Evolutionary conservation across 1,140 invertebrate genomes (phyloP).

Genomic region (Drosophila saltans): DNA sequence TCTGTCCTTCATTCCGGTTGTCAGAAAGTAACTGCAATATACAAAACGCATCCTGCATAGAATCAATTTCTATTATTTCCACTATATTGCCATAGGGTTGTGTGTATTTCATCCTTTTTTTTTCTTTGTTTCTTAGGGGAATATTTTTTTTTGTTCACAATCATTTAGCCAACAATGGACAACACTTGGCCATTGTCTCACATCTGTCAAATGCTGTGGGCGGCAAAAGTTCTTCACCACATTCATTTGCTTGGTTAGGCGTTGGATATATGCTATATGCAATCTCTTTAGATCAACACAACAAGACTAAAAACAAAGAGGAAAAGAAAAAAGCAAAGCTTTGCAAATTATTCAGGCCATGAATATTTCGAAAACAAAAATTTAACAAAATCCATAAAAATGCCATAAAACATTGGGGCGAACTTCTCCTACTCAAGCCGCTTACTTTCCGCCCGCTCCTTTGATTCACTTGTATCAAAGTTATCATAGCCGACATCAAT

Average conservation of each 20-base stretch:
- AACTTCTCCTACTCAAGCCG: not conserved
- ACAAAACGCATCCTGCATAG: conserved; percentile 12
- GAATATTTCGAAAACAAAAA: conserved; percentile 19
- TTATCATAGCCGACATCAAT: conserved; percentile 43
- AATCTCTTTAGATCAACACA: not conserved
- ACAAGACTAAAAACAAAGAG: not conserved
- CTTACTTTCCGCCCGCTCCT: too few relatives aligned
- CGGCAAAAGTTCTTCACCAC: not conserved
- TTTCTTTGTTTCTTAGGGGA: not conserved
- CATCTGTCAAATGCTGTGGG: too few relatives aligned
- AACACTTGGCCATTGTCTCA: not conserved
- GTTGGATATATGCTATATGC: not conserved
- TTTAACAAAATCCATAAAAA: conserved; percentile 20
- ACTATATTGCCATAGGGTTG: not conserved
- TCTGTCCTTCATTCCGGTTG: not conserved
- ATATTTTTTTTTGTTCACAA: not conserved
- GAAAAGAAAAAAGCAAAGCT: not conserved
- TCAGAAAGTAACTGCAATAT: conserved; percentile 17
- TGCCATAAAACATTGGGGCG: conserved; percentile 1
- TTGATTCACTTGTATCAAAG: conserved; percentile 36
- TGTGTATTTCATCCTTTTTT: not conserved
- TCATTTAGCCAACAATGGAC: conserved; percentile 1
- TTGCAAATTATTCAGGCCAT: conserved; percentile 12
- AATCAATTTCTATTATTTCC: conserved; percentile 1
- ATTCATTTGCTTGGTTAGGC: not conserved